These are phyloP conservation scores for Cyprinodon tularosa DNA, from an alignment of 2,113 vertebrate genomes.

Conservation along the genomic window DNA sequence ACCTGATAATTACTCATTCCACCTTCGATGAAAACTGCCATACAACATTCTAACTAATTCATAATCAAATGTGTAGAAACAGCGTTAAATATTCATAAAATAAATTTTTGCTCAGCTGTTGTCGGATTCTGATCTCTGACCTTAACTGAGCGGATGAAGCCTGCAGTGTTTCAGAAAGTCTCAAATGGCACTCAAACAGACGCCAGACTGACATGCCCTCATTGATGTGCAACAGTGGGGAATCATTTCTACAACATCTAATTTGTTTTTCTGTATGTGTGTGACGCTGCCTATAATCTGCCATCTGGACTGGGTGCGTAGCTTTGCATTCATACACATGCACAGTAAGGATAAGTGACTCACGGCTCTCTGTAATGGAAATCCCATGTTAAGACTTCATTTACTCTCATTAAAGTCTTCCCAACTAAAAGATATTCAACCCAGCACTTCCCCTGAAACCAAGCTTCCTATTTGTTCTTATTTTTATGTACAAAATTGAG, in stretches of 20 bases:
- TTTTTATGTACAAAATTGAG: not conserved
- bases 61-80: not conserved
- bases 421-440: not conserved
- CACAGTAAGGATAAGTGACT: constrained; percentile 28
- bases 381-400: constrained; percentile 11
- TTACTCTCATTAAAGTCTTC: not conserved
- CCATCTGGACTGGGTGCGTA: constrained; percentile 49
- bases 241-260: constrained; percentile 34
- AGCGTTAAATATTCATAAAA: not conserved
- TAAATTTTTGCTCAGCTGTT: not conserved
- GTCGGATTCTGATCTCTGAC: not conserved
- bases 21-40: not conserved
- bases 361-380: constrained; percentile 8
- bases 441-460: not conserved
- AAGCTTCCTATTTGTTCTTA: constrained; percentile 1
- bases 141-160: not conserved
- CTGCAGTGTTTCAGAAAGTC: not conserved
- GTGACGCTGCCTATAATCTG: constrained; percentile 45
- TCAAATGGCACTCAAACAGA: not conserved
- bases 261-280: constrained; percentile 22
- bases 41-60: not conserved
- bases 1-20: too few relatives aligned
- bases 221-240: constrained; percentile 25
- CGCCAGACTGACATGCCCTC: not conserved
- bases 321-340: constrained; percentile 17